A percentile compares a stretch with the other conserved stretches of the same genome.
These are phyloP conservation scores for Maconellicoccus hirsutus DNA, from an alignment of 1,140 invertebrate species.

Conservation along the genomic window DNA sequence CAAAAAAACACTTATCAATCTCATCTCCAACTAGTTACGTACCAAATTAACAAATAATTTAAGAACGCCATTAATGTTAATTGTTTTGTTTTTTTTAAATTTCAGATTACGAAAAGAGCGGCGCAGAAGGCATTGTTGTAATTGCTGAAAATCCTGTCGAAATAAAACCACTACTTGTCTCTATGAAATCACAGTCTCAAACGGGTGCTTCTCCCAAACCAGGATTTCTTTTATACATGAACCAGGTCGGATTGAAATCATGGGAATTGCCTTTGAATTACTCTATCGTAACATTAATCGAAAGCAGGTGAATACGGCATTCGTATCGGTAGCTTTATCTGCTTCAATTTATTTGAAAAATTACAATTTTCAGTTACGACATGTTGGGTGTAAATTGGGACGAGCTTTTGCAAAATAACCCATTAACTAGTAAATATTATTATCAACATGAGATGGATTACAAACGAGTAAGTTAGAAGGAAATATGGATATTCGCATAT, in stretches of 20 bases:
- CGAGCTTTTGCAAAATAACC: background rate
- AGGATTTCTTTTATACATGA: background rate
- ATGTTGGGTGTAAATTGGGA: background rate
- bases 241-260: background rate
- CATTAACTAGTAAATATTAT: background rate
- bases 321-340: background rate
- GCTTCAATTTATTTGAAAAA: background rate
- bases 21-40: no score
- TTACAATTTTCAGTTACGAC: background rate
- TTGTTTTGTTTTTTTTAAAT: background rate
- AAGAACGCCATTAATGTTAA: no score
- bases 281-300: background rate
- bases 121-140: background rate
- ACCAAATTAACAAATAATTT: background rate
- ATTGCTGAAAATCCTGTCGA: background rate
- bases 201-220: background rate
- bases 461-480: background rate
- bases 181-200: background rate
- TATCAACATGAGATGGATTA: background rate
- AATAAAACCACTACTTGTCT: background rate
- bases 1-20: no score
- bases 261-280: constrained; percentile 7
- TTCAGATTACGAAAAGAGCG: background rate
- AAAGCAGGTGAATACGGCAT: background rate
- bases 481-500: no score